Evolutionary conservation across 1,140 invertebrate genomes (phyloP).

Genomic region (Solenopsis fugax): DNA sequence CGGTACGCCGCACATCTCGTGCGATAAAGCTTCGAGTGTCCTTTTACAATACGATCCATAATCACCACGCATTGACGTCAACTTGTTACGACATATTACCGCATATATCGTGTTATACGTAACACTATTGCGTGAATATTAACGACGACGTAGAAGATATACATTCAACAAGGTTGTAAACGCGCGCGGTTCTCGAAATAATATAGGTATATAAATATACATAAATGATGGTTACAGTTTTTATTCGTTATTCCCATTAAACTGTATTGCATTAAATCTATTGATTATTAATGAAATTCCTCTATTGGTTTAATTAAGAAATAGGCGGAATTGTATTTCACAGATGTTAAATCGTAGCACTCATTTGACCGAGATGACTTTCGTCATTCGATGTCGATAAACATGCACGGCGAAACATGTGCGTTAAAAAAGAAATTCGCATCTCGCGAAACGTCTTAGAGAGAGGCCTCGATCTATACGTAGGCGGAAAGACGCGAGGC

Average conservation of each 20-base stretch:
- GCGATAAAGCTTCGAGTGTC: conserved; percentile 22
- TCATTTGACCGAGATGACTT: not conserved
- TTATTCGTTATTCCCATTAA: no score
- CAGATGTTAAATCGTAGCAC: not conserved
- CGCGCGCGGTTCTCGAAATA: not conserved
- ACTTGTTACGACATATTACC: conserved; percentile 9
- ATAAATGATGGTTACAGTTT: not conserved
- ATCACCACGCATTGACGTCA: conserved; percentile 11
- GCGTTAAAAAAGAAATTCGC: conserved; percentile 20
- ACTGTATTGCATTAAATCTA: not conserved
- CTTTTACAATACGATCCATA: conserved; percentile 9
- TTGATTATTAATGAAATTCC: not conserved
- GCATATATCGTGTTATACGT: not conserved
- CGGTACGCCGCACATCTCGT: conserved; percentile 1
- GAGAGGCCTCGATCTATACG: conserved; percentile 43
- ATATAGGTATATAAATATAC: not conserved
- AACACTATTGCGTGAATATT: conserved; percentile 2
- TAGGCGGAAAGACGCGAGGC: conserved; percentile 60
- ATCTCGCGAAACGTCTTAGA: conserved; percentile 30
- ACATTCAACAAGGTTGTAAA: not conserved
- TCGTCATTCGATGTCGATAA: not conserved
- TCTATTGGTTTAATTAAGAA: not conserved
- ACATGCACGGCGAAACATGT: not conserved
- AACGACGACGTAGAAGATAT: not conserved
- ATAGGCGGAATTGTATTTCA: not conserved